Evolutionary conservation across 2,113 vertebrate species (phyloP).

Genomic region (Pachypanchax playfairii): DNA sequence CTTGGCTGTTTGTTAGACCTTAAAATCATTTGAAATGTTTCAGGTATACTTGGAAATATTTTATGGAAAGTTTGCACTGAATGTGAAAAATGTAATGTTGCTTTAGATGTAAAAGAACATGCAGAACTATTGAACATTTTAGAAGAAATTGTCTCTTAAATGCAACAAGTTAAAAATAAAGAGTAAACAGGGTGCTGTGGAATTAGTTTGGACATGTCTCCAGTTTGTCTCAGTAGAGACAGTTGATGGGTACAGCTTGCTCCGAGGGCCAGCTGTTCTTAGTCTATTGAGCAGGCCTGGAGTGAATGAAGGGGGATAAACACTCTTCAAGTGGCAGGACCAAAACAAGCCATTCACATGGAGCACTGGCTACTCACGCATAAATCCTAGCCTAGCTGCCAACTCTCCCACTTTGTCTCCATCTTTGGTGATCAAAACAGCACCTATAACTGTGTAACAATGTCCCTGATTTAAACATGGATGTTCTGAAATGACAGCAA

Average conservation of each 20-base stretch:
- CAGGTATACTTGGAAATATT: conserved; percentile 4
- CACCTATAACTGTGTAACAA: conserved; percentile 28
- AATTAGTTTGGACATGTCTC: conserved; percentile 75
- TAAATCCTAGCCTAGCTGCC: conserved; percentile 57
- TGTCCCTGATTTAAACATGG: conserved; percentile 16
- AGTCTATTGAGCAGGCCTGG: conserved; percentile 64
- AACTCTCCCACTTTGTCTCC: conserved; percentile 50
- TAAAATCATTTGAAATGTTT: conserved; percentile 18
- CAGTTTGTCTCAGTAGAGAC: conserved; percentile 55
- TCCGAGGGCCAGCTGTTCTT: conserved; percentile 74
- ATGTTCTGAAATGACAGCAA: conserved; percentile 25
- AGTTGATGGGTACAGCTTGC: conserved; percentile 72
- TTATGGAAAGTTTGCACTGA: conserved; percentile 18
- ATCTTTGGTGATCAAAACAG: conserved; percentile 38
- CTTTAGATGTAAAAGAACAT: not conserved
- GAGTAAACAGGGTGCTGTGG: conserved; percentile 36
- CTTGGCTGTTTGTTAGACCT: conserved; percentile 36
- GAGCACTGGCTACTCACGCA: conserved; percentile 67
- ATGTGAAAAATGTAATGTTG: conserved; percentile 15
- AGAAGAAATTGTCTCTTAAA: conserved; percentile 31
- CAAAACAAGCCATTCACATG: conserved; percentile 77
- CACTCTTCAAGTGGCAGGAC: conserved; percentile 76
- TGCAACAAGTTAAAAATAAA: not conserved
- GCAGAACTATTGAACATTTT: conserved; percentile 16
- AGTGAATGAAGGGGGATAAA: conserved; percentile 74